Percentiles rank a stretch among this genome's conserved stretches.
Conservation (phyloP, 2,113 vertebrate species). For the Ursus arctos region DNA sequence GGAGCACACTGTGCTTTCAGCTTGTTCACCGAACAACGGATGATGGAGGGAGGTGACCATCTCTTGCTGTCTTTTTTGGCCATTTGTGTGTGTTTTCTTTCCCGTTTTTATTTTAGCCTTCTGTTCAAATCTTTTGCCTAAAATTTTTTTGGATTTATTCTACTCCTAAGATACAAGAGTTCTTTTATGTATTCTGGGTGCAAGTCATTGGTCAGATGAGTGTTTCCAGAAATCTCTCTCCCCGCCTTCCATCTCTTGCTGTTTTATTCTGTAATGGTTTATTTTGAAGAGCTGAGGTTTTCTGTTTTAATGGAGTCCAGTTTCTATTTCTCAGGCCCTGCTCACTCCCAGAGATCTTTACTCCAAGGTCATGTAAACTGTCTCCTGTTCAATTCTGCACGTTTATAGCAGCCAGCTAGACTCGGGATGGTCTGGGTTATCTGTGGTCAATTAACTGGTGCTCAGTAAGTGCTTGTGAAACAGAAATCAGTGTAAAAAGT, state of each 20-base stretch:
- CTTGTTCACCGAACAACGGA: no score
- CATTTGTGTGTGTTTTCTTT: background rate
- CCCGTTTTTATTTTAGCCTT: background rate
- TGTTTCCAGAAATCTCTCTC: background rate
- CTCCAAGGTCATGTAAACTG: background rate
- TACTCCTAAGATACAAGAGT: no score
- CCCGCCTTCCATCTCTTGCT: background rate
- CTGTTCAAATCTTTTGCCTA: background rate
- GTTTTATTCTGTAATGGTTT: background rate
- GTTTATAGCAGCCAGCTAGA: no score
- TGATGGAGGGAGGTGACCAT: rapidly evolving
- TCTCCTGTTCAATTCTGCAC: background rate
- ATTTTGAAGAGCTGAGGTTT: background rate
- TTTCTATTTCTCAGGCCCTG: background rate
- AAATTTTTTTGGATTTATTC: background rate
- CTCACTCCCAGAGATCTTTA: background rate
- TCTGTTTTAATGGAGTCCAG: background rate
- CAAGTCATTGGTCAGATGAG: no score
- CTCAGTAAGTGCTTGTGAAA: background rate
- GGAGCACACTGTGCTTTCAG: no score
- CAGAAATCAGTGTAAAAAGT: background rate
- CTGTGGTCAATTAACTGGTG: background rate
- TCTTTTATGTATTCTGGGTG: background rate
- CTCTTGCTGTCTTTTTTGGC: background rate
- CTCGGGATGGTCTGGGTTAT: background rate